These are phyloP conservation scores for Drosophila tsacasi DNA, from an alignment of 1,140 invertebrate genomes.

Conservation along the genomic window DNA sequence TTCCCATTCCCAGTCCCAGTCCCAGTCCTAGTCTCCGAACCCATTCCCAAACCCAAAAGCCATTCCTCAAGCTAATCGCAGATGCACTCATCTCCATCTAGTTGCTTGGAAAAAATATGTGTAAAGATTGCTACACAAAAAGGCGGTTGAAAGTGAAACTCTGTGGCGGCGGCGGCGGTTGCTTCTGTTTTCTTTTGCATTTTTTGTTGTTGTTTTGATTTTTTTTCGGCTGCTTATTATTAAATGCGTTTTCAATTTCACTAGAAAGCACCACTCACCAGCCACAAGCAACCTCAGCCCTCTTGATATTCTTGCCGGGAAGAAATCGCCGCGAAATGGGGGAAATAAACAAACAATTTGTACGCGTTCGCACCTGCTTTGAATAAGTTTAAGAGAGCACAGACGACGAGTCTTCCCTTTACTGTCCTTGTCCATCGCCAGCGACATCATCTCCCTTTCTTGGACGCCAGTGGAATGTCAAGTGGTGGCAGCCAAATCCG, in stretches of 20 bases:
- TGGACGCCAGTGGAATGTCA: constrained; percentile 7
- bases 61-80: constrained; percentile 51
- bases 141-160: constrained; percentile 71
- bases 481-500: constrained; percentile 1
- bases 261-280: constrained; percentile 63
- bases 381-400: constrained; percentile 5
- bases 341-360: constrained; percentile 63
- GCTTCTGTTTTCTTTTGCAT: constrained; percentile 36
- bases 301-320: constrained; percentile 72
- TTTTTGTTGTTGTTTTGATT: constrained; percentile 8
- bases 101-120: constrained; percentile 6
- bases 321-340: constrained; percentile 64
- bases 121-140: neutral
- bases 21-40: neutral
- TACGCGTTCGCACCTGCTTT: constrained; percentile 22
- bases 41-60: constrained; percentile 13
- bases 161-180: constrained; percentile 34
- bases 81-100: constrained; percentile 37
- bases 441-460: neutral
- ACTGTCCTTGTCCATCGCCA: constrained; percentile 4
- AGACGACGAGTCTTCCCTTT: neutral
- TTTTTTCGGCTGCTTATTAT: constrained; percentile 43
- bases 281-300: neutral
- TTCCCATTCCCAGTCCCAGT: neutral
- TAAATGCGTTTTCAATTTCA: constrained; percentile 80